Percentiles rank a stretch among this genome's conserved stretches.
Evolutionary conservation across 2,888 invertebrate species (phyloP).

Genomic region (Lottia scabra): DNA sequence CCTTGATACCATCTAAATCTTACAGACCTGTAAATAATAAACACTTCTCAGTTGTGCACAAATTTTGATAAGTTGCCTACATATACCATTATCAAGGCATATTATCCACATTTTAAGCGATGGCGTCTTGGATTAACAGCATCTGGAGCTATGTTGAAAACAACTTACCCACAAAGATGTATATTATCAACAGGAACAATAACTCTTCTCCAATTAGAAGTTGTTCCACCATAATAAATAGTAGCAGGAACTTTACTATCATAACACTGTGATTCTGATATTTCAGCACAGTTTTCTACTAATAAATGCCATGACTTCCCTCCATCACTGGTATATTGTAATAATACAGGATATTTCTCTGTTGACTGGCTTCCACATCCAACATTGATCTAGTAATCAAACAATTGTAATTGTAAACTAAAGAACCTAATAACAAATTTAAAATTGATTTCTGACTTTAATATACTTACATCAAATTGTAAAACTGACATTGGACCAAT

Average conservation of each 20-base stretch:
- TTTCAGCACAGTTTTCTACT: slow-evolving; percentile 58
- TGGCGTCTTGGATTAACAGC: no score
- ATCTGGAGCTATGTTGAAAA: no score
- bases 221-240: slow-evolving; percentile 66
- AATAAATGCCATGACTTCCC: slow-evolving; percentile 68
- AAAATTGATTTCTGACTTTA: no score
- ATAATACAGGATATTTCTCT: slow-evolving; percentile 62
- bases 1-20: slow-evolving; percentile 70
- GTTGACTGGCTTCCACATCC: slow-evolving; percentile 66
- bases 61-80: no score
- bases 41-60: no score
- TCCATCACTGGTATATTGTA: slow-evolving; percentile 68
- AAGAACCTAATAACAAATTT: no score
- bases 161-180: slow-evolving; percentile 67
- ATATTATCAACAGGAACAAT: slow-evolving; percentile 64
- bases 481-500: slow-evolving; percentile 67
- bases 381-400: slow-evolving; percentile 65
- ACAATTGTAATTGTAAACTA: neutral
- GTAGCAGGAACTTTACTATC: slow-evolving; percentile 60
- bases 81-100: no score
- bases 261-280: slow-evolving; percentile 57
- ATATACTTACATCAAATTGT: slow-evolving; percentile 69
- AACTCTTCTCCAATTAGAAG: slow-evolving; percentile 65
- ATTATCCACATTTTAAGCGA: no score
- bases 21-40: slow-evolving; percentile 48